phyloP scores from a whole-genome alignment of 2,797 vertebrate species.

The Sebastes jordani region DNA sequence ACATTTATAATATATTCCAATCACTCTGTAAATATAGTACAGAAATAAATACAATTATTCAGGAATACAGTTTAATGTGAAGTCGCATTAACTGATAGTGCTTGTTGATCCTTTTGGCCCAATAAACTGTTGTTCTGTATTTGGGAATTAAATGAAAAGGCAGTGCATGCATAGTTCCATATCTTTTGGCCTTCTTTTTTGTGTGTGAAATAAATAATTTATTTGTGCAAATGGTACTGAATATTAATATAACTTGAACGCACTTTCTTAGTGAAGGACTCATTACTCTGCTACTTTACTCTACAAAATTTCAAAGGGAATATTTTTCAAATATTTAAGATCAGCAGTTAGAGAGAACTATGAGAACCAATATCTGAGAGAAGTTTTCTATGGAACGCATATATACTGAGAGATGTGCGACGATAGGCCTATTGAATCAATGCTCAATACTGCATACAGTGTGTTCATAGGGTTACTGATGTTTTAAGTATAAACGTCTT shows the following conservation, averaged over 20 bases:
- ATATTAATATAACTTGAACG: background rate
- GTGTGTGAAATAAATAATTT: constrained; percentile 21
- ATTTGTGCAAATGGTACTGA: constrained; percentile 22
- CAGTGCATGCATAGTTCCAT: background rate
- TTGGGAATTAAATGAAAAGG: constrained; percentile 4
- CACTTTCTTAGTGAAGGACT: background rate
- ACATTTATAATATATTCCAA: constrained; percentile 25
- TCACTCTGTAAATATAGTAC: constrained; percentile 27
- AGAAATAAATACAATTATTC: constrained; percentile 9
- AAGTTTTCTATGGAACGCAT: background rate
- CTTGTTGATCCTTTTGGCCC: background rate
- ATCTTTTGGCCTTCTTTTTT: constrained; percentile 7
- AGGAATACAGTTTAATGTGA: constrained; percentile 3
- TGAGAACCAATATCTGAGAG: background rate
- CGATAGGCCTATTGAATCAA: background rate
- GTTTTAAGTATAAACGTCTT: background rate
- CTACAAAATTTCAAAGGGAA: background rate
- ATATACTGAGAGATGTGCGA: background rate
- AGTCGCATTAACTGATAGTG: background rate
- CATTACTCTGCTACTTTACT: background rate
- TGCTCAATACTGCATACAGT: constrained; percentile 9
- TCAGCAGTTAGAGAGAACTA: background rate
- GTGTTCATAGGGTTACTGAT: background rate
- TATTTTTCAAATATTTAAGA: background rate
- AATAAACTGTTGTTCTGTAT: background rate